Conservation (phyloP, 2,113 vertebrate genomes). For the Mirza zaza region DNA sequence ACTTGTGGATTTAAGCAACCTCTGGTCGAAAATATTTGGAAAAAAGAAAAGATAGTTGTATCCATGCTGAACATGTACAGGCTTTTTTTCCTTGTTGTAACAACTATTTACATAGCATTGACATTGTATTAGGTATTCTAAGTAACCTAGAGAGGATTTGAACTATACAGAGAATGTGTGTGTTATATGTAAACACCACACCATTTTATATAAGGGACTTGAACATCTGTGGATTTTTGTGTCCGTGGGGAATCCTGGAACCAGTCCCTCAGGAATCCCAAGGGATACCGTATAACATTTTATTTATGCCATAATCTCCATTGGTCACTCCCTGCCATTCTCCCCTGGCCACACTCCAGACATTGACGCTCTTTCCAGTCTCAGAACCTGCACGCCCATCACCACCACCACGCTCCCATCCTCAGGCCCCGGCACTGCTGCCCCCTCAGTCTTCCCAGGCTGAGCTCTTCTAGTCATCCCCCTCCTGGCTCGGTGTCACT, state of each 20-base stretch:
- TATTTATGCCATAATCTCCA: not conserved
- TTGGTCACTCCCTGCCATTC: not conserved
- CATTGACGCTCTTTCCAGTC: not conserved
- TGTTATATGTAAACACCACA: not conserved
- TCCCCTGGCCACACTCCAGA: not conserved
- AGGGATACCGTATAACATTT: not conserved
- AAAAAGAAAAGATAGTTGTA: not conserved
- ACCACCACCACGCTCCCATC: not conserved
- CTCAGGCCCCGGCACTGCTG: not conserved
- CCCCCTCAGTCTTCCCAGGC: not conserved
- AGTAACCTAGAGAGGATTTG: not conserved
- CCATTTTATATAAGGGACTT: not conserved
- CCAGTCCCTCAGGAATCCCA: not conserved
- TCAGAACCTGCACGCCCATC: not conserved
- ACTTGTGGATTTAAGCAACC: not conserved
- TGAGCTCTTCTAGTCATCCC: not conserved
- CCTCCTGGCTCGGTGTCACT: not conserved
- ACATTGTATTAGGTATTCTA: not conserved
- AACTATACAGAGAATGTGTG: not conserved
- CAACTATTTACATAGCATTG: not conserved
- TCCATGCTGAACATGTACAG: not conserved
- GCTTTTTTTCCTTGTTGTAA: not conserved
- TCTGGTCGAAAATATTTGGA: not conserved
- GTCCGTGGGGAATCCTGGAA: not conserved
- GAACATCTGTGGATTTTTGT: not conserved